A percentile compares a stretch with the other conserved stretches of the same genome.
Evolutionary conservation across 2,113 vertebrate genomes (phyloP).

Genomic region (Heptranchias perlo): DNA sequence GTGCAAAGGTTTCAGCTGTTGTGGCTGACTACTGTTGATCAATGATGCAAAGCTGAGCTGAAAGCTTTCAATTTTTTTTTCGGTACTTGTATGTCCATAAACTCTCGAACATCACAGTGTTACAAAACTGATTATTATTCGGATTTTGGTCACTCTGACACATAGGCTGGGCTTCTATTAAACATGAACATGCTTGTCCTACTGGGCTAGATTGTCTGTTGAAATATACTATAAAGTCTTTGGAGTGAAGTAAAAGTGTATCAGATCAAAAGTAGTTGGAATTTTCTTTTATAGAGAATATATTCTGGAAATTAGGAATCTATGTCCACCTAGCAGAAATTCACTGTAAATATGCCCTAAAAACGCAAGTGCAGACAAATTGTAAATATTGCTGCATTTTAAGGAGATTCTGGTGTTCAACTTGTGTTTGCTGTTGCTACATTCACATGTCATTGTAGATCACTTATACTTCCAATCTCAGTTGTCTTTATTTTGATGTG

Average conservation of each 20-base stretch:
- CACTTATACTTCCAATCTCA: neutral
- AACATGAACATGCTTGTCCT: neutral
- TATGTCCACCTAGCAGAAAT: neutral
- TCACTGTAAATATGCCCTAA: neutral
- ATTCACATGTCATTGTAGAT: neutral
- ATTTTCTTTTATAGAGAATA: neutral
- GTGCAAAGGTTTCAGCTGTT: constrained; percentile 33
- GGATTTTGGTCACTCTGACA: neutral
- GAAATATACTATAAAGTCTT: neutral
- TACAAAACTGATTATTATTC: neutral
- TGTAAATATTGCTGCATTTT: neutral
- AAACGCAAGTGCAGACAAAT: neutral
- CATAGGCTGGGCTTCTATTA: neutral
- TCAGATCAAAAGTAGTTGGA: neutral
- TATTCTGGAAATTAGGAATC: neutral
- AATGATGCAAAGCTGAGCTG: neutral
- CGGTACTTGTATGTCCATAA: neutral
- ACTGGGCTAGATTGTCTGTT: neutral
- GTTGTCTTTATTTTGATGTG: neutral
- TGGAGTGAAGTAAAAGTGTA: neutral
- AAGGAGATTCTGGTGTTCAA: neutral
- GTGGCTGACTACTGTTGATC: neutral
- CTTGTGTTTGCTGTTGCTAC: neutral
- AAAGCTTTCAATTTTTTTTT: neutral
- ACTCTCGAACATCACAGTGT: neutral